phyloP scores from a whole-genome alignment of 2,797 vertebrate species.

The Hippocampus kuda region DNA sequence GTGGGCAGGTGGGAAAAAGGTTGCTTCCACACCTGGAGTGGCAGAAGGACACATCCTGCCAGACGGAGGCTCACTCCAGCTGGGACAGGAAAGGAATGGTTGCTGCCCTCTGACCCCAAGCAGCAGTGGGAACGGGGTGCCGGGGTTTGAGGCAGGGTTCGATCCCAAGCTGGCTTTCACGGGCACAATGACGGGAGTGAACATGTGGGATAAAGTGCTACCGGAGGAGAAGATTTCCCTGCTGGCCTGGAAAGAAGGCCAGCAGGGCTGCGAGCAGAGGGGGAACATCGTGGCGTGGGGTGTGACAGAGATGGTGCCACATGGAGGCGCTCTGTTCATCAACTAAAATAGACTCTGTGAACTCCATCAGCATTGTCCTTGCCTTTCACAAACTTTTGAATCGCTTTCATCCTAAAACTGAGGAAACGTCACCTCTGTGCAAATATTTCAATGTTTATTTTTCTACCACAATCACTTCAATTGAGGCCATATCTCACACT shows the following conservation, averaged over 20 bases:
- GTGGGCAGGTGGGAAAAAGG: constrained; percentile 71
- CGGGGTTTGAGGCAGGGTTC: constrained; percentile 61
- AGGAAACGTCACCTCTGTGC: constrained; percentile 5
- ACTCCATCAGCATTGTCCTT: constrained; percentile 7
- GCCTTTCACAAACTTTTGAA: constrained; percentile 11
- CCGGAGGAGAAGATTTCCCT: constrained; percentile 65
- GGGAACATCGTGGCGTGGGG: constrained; percentile 90
- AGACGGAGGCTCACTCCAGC: constrained; percentile 72
- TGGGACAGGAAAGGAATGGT: constrained; percentile 86
- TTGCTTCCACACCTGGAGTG: constrained; percentile 46
- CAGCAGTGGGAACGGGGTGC: constrained; percentile 10
- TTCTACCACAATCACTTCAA: constrained; percentile 28
- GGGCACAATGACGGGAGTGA: constrained; percentile 88
- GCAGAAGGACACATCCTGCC: constrained; percentile 71
- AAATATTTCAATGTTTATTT: constrained; percentile 21
- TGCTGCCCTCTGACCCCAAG: constrained; percentile 59
- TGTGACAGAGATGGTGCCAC: constrained; percentile 79
- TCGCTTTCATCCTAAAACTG: constrained; percentile 21
- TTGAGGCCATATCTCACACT: constrained; percentile 18
- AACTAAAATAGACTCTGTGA: constrained; percentile 50
- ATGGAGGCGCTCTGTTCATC: constrained; percentile 81
- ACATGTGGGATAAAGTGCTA: constrained; percentile 84
- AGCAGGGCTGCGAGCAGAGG: constrained; percentile 64
- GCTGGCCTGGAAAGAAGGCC: constrained; percentile 47
- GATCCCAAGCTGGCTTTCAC: constrained; percentile 77